These are phyloP conservation scores for Salmo trutta DNA, from an alignment of 2,797 vertebrate species.

Conservation along the genomic window DNA sequence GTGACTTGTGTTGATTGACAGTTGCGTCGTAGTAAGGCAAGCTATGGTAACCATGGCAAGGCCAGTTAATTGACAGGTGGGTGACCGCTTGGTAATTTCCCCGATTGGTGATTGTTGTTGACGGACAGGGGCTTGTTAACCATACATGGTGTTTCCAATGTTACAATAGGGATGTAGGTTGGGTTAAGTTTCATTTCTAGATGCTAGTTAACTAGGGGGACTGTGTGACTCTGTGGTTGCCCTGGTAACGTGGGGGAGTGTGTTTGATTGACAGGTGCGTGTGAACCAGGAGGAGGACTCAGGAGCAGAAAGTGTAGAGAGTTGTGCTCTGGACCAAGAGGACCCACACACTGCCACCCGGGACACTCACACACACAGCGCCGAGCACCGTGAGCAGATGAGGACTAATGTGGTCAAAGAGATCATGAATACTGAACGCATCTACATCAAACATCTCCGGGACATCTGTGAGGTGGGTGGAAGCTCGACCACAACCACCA, in stretches of 20 bases:
- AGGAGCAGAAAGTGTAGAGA: constrained; percentile 74
- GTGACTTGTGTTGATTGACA: constrained; percentile 68
- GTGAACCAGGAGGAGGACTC: constrained; percentile 97
- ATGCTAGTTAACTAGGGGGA: not conserved
- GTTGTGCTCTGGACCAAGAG: constrained; percentile 76
- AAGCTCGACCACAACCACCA: not conserved
- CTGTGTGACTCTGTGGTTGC: not conserved
- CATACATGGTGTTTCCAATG: constrained; percentile 18
- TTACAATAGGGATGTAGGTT: constrained; percentile 39
- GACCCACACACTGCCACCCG: constrained; percentile 61
- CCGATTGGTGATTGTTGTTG: constrained; percentile 34
- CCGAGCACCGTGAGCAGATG: constrained; percentile 92
- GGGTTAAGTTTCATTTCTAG: not conserved
- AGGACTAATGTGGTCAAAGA: constrained; percentile 96
- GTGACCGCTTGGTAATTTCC: constrained; percentile 54
- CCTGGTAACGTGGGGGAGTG: not conserved
- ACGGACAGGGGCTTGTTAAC: constrained; percentile 38
- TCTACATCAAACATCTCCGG: constrained; percentile 97
- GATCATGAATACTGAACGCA: constrained; percentile 95
- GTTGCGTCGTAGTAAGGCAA: constrained; percentile 55
- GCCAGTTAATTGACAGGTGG: constrained; percentile 61
- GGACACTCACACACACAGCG: constrained; percentile 65
- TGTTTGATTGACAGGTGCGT: constrained; percentile 79
- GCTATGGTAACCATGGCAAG: constrained; percentile 45
- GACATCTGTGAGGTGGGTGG: constrained; percentile 92